phyloP scores from a whole-genome alignment of 2,888 invertebrate species.

The Fabriciana adippe region DNA sequence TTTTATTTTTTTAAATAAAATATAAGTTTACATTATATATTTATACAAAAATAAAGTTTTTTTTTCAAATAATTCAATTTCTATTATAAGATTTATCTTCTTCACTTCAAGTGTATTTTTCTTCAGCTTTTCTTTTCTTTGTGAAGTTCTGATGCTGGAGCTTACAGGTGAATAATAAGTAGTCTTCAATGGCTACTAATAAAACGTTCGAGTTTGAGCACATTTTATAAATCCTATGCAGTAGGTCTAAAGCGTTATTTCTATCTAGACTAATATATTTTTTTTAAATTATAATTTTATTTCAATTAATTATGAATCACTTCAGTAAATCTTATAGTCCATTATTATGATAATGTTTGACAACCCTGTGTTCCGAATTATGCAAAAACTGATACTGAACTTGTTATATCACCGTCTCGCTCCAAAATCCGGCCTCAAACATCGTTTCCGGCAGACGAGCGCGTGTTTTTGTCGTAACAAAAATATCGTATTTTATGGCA shows the following conservation, averaged over 20 bases:
- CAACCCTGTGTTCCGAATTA: constrained; percentile 44
- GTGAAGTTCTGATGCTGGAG: too few relatives aligned
- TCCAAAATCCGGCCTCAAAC: constrained; percentile 43
- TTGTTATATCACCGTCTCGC: constrained; percentile 48
- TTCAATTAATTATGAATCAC: not conserved
- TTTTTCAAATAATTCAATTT: too few relatives aligned
- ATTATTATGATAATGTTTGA: not conserved
- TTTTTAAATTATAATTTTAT: too few relatives aligned
- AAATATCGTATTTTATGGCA: constrained; percentile 13
- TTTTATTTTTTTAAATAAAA: not conserved
- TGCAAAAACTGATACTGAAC: constrained; percentile 43
- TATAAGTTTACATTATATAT: not conserved
- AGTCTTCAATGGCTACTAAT: too few relatives aligned
- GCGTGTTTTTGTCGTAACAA: constrained; percentile 24
- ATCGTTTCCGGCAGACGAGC: constrained; percentile 36
- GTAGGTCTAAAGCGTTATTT: not conserved
- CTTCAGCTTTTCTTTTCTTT: too few relatives aligned
- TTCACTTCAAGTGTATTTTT: too few relatives aligned
- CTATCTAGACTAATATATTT: too few relatives aligned
- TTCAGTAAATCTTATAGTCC: not conserved
- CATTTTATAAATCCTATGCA: too few relatives aligned
- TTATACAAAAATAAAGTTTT: too few relatives aligned
- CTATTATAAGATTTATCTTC: too few relatives aligned
- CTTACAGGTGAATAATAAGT: too few relatives aligned
- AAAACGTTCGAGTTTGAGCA: too few relatives aligned